Base-by-base conservation (phyloP, 2,113 vertebrate genomes). In the Psilopsiagon aymara region DNA sequence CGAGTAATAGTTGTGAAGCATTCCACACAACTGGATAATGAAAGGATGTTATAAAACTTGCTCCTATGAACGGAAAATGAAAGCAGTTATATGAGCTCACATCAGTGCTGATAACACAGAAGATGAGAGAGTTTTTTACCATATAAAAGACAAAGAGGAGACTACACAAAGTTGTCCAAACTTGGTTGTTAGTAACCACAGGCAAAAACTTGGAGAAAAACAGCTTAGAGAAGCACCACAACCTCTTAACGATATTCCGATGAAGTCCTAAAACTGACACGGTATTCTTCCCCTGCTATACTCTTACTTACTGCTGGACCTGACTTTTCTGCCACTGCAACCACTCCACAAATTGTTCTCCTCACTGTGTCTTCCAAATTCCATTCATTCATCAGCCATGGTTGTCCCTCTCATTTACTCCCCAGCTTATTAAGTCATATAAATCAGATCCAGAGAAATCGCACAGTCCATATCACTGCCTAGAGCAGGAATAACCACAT, bases 121-220 rank as follows among this genome's bases (percentile, higher is more conserved):
- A 62, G 66, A 82, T 47, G 44, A 86, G 69, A 75, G 52, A 79
- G 52, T 63, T 91, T 96, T 92, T 91, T 82, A n/a, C 49, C 52
- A 59, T 29, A 55, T 82, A 76, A 89, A 89, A 84, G 74, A 71
- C 51, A 92, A 92, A 46, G 27, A 53, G 47, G 12, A 69, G 83
- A 46, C 37, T 25, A 17, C 33, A 60, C 24, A 15, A 87, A 76
- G 33, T 39, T 51, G 60, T 33, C 74, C 28, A 41, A 31, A 86
- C 53, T 73, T 80, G 20, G 28, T 18, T 89, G 18, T 31, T 92
- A 76, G 33, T 12, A 78, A 71, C 6, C 37, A 19, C 5, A 66
- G 63, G 25, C 4, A 62, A 66, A 82, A 82, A 59, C 51, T 78
- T 21, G 35, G 74, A 13, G 35, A 43, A 80, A 88, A 86, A 39